Base-by-base conservation (phyloP, 2,888 invertebrate genomes). In the Ptychoptera albimana region DNA sequence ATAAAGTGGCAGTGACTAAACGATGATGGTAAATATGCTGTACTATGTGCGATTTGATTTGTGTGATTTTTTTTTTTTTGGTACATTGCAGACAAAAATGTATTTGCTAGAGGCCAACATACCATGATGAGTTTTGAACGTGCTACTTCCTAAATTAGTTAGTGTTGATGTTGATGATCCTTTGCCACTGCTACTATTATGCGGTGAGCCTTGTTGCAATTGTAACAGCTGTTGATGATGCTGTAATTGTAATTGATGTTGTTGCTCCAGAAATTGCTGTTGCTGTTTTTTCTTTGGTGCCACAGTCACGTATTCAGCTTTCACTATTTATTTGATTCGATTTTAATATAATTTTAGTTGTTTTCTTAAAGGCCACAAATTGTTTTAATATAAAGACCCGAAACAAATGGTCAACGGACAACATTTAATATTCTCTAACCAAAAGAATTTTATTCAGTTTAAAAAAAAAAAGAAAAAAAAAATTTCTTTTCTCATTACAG, bases 281-380 rank as follows among this genome's bases (percentile, higher is more conserved):
- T 37, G 42, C 2, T 31, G 43, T 13, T 44, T 36, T 42, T 41
- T 46, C 39, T 42, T 45, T 43, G 49, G 46, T 30, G 43, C 45
- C 31, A 46, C 46, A 41, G 48, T 51, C 46, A 51, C 49, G 48
- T 49, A 51, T 45, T 49, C 50, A 44, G 48, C 45, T 32, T 44
- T 32, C 30, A 48, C 49, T 35, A 43, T 23, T 40, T 32, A 32
- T 32, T 11, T 23, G 3, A 23, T 23, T 5, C 7, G 23, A 23
- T 23, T 23, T 23, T 23, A 23, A 7, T 23, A 23, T 7, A 5
- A 23, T 7, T 23, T 23, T 23, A 23, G 3, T 23, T 23, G 7
- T 23, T 23, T 5, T 23, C 7, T 23, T 23, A 5, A 23, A 23
- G n/a, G 23, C 23, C 23, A 23, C 23, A 23, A n/a, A 7, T 23